Evolutionary conservation across 2,888 invertebrate genomes (phyloP).

Genomic region (Andrena bicolor): DNA sequence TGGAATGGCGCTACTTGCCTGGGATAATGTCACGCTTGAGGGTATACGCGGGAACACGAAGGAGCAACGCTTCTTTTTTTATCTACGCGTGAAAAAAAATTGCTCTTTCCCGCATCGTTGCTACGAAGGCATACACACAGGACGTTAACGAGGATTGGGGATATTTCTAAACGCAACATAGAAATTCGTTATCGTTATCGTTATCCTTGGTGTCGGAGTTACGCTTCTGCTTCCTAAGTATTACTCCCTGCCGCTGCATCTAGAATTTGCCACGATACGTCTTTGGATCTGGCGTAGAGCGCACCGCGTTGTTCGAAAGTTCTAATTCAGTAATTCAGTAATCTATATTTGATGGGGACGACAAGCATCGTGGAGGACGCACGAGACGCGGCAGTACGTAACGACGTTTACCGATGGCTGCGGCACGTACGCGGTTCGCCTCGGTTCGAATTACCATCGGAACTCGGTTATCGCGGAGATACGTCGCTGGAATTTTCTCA

Average conservation of each 20-base stretch:
- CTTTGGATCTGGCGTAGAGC: too few relatives aligned
- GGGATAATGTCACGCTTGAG: neutral
- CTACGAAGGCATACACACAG: neutral
- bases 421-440: neutral
- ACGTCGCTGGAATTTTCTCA: slow-evolving; percentile 6
- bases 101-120: neutral
- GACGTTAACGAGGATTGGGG: too few relatives aligned
- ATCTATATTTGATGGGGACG: neutral
- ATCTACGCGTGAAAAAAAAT: neutral
- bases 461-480: slow-evolving; percentile 1
- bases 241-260: too few relatives aligned
- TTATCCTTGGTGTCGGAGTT: too few relatives aligned
- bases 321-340: neutral
- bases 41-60: neutral
- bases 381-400: neutral
- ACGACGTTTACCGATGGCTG: slow-evolving; percentile 6
- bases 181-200: too few relatives aligned
- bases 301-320: neutral
- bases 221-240: too few relatives aligned
- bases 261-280: too few relatives aligned
- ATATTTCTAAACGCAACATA: too few relatives aligned
- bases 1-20: slow-evolving; percentile 14
- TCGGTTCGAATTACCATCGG: slow-evolving; percentile 10
- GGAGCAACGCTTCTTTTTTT: neutral
- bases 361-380: neutral